Evolutionary conservation across 2,888 invertebrate genomes (phyloP).

Genomic region (Geophilus truncorum): DNA sequence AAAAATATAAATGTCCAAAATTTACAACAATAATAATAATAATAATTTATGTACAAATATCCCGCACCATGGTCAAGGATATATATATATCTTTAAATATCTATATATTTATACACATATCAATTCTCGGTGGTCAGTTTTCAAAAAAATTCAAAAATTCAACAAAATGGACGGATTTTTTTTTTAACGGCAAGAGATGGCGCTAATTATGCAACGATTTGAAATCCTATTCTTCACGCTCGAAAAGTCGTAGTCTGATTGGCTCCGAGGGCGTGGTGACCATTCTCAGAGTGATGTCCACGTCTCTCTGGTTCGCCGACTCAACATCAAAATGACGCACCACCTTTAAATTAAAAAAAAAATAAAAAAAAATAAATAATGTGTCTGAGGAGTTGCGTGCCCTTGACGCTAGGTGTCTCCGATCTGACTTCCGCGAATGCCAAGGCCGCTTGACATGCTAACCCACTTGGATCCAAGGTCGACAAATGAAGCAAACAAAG

Average conservation of each 20-base stretch:
- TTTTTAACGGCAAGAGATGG: neutral
- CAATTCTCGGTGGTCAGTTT: neutral
- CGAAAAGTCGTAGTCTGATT: slow-evolving; percentile 32
- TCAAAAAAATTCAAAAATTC: too few relatives aligned
- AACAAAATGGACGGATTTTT: neutral
- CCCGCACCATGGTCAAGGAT: neutral
- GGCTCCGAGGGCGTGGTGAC: slow-evolving; percentile 41
- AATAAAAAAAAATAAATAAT: neutral
- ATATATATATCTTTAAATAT: neutral
- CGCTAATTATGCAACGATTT: neutral
- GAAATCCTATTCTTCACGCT: neutral
- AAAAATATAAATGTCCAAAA: neutral
- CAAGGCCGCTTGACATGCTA: neutral
- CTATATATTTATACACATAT: too few relatives aligned
- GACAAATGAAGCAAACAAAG: neutral
- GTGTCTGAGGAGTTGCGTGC: neutral
- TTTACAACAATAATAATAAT: neutral
- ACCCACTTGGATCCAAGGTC: neutral
- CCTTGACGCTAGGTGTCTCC: neutral
- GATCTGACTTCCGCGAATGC: neutral
- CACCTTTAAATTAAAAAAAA: slow-evolving; percentile 29
- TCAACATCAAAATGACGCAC: slow-evolving; percentile 37
- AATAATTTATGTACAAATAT: neutral
- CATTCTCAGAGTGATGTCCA: slow-evolving; percentile 42
- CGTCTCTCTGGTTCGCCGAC: slow-evolving; percentile 39